Evolutionary conservation across 2,797 vertebrate genomes (phyloP).

Genomic region (Phyllotis vaccarum): DNA sequence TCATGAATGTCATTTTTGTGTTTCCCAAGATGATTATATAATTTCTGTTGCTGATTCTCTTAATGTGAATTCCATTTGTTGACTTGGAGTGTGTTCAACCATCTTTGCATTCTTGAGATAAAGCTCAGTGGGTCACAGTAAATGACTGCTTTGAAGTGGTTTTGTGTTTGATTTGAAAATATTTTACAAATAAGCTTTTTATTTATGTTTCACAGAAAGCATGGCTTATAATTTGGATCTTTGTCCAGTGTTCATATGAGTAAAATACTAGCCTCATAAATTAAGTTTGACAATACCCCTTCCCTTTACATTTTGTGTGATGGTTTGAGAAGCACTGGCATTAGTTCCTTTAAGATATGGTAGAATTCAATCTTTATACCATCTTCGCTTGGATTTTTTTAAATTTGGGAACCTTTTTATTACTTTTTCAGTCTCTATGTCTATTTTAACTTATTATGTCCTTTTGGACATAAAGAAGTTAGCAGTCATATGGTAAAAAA

Average conservation of each 20-base stretch:
- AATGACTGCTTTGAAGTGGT: background rate
- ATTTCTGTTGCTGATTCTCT: background rate
- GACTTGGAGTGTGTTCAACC: background rate
- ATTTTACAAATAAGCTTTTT: background rate
- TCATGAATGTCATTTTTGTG: background rate
- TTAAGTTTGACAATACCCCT: background rate
- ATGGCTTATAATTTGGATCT: background rate
- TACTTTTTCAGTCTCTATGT: background rate
- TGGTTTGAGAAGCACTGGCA: background rate
- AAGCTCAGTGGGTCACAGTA: background rate
- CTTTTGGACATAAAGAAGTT: background rate
- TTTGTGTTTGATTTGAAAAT: background rate
- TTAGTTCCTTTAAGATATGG: background rate
- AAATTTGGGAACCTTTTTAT: background rate
- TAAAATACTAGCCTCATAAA: background rate
- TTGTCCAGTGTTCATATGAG: background rate
- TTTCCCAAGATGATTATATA: background rate
- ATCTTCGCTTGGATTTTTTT: background rate
- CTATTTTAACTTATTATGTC: background rate
- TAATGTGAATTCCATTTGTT: background rate
- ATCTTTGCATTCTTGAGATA: background rate
- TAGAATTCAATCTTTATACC: background rate
- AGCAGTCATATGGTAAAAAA: background rate
- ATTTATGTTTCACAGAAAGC: too few species aligned
- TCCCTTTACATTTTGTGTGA: background rate